Percentiles rank a stretch among this genome's conserved stretches.
Evolutionary conservation across 1,140 invertebrate species (phyloP).

Genomic region (Plectrocnemia conspersa): DNA sequence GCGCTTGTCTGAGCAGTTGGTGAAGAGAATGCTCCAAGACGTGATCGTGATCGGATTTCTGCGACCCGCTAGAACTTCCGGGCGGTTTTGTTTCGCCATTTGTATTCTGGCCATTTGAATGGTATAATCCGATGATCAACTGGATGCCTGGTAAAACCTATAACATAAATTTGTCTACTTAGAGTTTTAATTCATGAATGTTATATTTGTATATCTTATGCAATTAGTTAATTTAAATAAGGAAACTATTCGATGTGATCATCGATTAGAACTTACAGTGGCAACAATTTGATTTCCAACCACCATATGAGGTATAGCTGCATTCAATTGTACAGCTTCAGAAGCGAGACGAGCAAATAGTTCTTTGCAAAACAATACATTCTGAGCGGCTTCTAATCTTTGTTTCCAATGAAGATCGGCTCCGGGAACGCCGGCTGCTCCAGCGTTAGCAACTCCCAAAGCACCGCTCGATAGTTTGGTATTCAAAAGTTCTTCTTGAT

Average conservation of each 20-base stretch:
- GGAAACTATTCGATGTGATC: conserved; percentile 9
- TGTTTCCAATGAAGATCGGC: conserved; percentile 89
- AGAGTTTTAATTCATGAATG: too few relatives aligned
- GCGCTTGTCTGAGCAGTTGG: conserved; percentile 85
- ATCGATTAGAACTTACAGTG: conserved; percentile 56
- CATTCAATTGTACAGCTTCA: conserved; percentile 89
- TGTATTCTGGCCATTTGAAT: conserved; percentile 61
- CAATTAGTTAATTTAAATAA: conserved; percentile 5
- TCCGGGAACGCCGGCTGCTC: conserved; percentile 62
- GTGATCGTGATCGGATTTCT: conserved; percentile 84
- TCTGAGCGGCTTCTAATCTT: conserved; percentile 92
- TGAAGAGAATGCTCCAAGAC: conserved; percentile 94
- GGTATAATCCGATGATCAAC: conserved; percentile 72
- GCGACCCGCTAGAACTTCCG: conserved; percentile 49
- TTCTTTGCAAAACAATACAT: conserved; percentile 96
- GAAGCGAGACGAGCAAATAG: conserved; percentile 90
- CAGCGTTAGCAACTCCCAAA: conserved; percentile 52
- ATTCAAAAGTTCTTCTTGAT: conserved; percentile 78
- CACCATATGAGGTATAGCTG: conserved; percentile 92
- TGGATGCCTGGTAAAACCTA: conserved; percentile 90
- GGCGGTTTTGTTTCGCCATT: conserved; percentile 1
- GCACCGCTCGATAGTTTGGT: conserved; percentile 70
- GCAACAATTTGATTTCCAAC: conserved; percentile 96
- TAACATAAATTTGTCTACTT: conserved; percentile 33
- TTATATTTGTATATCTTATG: too few relatives aligned